Percentiles rank a stretch among this genome's conserved stretches.
Evolutionary conservation across 2,888 invertebrate species (phyloP).

Genomic region (Polydrusus cervinus): DNA sequence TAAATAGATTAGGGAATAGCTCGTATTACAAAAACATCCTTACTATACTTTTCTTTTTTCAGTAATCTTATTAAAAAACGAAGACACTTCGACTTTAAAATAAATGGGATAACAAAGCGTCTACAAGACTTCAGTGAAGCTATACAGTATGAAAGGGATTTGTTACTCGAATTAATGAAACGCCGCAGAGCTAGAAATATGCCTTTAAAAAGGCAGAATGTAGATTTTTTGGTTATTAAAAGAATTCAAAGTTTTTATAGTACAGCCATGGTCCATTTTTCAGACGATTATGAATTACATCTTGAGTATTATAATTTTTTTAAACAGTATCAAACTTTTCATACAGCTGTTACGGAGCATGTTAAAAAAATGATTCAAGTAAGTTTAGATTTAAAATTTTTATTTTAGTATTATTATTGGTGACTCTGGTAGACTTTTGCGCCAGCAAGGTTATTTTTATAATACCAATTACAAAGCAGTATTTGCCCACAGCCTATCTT

Average conservation of each 20-base stretch:
- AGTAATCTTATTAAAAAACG: slow-evolving; percentile 38
- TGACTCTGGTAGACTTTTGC: no score
- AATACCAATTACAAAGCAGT: neutral
- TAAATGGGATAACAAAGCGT: slow-evolving; percentile 27
- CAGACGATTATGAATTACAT: slow-evolving; percentile 27
- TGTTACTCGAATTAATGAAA: slow-evolving; percentile 28
- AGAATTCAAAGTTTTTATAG: slow-evolving; percentile 36
- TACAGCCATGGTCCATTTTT: slow-evolving; percentile 20
- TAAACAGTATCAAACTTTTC: slow-evolving; percentile 18
- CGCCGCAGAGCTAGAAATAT: slow-evolving; percentile 10
- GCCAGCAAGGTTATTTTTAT: no score
- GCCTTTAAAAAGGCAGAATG: slow-evolving; percentile 1
- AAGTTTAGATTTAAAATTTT: neutral
- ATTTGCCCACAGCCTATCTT: no score
- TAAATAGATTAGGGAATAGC: neutral
- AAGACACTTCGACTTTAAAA: slow-evolving; percentile 30
- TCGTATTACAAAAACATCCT: no score
- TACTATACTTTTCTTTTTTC: no score
- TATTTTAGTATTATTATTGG: neutral
- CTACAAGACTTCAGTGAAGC: slow-evolving; percentile 27
- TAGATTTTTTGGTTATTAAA: slow-evolving; percentile 24
- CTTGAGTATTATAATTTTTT: slow-evolving; percentile 37
- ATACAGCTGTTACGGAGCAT: slow-evolving; percentile 19
- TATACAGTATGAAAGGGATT: slow-evolving; percentile 27
- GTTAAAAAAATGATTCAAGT: slow-evolving; percentile 39